Evolutionary conservation across 2,797 vertebrate genomes (phyloP).

Genomic region (Naso thynnoides): DNA sequence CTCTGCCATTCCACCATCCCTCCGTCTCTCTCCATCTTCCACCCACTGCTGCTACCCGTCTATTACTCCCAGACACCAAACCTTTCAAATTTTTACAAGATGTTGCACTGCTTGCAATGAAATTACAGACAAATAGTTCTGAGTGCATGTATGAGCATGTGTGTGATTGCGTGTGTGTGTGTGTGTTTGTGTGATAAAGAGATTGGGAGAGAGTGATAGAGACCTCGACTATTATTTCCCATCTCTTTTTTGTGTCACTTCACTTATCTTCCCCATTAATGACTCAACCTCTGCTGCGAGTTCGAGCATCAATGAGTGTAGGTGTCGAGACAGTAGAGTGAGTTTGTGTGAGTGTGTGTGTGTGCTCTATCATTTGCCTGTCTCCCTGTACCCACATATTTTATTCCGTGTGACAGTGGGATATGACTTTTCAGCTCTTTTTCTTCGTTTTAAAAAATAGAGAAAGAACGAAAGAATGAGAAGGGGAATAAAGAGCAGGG

Average conservation of each 20-base stretch:
- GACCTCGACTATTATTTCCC: conserved; percentile 11
- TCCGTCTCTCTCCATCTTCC: conserved; percentile 21
- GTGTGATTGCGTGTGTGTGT: not conserved
- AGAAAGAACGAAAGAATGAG: conserved; percentile 36
- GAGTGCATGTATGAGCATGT: not conserved
- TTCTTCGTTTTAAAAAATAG: conserved; percentile 5
- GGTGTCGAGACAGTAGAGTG: conserved; percentile 29
- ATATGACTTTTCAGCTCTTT: conserved; percentile 54
- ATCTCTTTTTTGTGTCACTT: conserved; percentile 38
- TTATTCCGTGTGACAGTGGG: conserved; percentile 50
- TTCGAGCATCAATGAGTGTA: conserved; percentile 19
- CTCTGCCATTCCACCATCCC: conserved; percentile 8
- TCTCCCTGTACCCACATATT: conserved; percentile 40
- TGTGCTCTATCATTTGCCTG: conserved; percentile 16
- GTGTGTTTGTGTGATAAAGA: conserved; percentile 5
- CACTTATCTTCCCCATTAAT: conserved; percentile 52
- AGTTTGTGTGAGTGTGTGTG: conserved; percentile 8
- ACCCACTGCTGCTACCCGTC: conserved; percentile 26
- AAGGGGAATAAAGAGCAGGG: conserved; percentile 66
- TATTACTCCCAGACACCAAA: conserved; percentile 12
- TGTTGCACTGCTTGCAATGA: conserved; percentile 8
- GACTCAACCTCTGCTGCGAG: conserved; percentile 42
- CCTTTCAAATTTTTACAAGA: conserved; percentile 19
- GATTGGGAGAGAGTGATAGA: conserved; percentile 4
- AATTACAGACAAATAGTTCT: not conserved